These are phyloP conservation scores for crab-eating macaque (Macaca fascicularis) DNA, from an alignment of 2,113 vertebrate genomes.

Conservation along the genomic window DNA sequence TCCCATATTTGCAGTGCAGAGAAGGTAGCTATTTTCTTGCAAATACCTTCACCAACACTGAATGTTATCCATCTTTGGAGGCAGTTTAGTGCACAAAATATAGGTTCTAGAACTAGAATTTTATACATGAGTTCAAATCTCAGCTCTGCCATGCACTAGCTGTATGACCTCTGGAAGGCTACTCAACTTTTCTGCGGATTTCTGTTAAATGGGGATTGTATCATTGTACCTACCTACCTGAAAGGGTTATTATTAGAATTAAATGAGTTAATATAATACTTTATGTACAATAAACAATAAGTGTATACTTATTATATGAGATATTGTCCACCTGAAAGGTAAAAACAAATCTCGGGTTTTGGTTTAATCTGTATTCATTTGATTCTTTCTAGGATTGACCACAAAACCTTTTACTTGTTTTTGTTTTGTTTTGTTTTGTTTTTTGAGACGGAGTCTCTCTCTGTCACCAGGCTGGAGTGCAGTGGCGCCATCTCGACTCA, in stretches of 20 bases:
- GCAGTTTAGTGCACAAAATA: neutral
- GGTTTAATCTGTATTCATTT: neutral
- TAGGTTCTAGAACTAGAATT: neutral
- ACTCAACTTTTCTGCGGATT: neutral
- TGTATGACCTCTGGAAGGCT: neutral
- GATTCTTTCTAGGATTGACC: neutral
- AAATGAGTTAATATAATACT: neutral
- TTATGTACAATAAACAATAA: neutral
- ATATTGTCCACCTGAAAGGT: neutral
- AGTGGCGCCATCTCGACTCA: too few species aligned
- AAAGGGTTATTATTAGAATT: neutral
- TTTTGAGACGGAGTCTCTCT: too few species aligned
- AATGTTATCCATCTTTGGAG: neutral
- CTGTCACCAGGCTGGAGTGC: too few species aligned
- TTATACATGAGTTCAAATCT: neutral
- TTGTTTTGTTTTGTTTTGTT: neutral
- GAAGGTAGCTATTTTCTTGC: neutral
- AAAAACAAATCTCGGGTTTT: neutral
- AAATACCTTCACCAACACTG: too few species aligned
- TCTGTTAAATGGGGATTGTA: neutral
- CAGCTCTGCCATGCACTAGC: neutral
- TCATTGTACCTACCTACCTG: neutral
- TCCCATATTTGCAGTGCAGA: neutral
- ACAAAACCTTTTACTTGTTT: neutral
- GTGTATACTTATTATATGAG: neutral